Base-by-base conservation (phyloP, 2,113 vertebrate species). In the Catharus minimus region DNA sequence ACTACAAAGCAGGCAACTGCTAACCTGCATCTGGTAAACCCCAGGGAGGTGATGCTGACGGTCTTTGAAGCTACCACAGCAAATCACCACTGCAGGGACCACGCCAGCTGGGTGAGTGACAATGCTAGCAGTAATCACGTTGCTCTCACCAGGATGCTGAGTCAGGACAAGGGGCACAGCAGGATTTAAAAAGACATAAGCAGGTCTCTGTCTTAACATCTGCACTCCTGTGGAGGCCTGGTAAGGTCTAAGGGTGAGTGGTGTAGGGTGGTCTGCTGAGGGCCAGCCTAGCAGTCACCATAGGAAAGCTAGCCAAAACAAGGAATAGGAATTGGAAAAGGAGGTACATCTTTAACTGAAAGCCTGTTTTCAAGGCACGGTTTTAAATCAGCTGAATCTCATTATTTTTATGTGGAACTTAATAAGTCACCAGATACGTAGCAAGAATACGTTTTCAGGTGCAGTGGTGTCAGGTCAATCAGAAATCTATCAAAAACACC, bases 51-150 rank as follows among this genome's bases (percentile, higher is more conserved):
- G 73, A 27, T 65, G 73, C 12, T 86, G 68, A 55, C 65, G 69
- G 30, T 79, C 82, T 96, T 92, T 95, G 93, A 94, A 95, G 92
- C 69, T 71, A 60, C 33, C 44, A 78, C 82, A 86, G 66, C 73
- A 88, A 75, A 82, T 53, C 80, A 88, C 44, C 2, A 5, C 0
- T 0, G 21, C 2, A 33, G 50, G 26, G 64, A 38, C 28, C n/a
- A 75, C 7, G 0, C 58, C 66, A 92, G 73, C 68, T 86, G 93
- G 10, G 14, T 17, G 41, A 75, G 61, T 26, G 38, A 32, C 41
- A 82, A 61, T 4, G n/a, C 28, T 38, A 74, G 80, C 73, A 75
- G 61, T 13, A 38, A 36, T 60, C 90, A 77, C 10, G 5, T 72
- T 84, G 47, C 76, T 95, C 61, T 78, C 86, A 28, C 13, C 57